Percentiles rank a stretch among this genome's conserved stretches.
phyloP scores from a whole-genome alignment of 2,113 vertebrate genomes.

The Rhabdomys dilectus region DNA sequence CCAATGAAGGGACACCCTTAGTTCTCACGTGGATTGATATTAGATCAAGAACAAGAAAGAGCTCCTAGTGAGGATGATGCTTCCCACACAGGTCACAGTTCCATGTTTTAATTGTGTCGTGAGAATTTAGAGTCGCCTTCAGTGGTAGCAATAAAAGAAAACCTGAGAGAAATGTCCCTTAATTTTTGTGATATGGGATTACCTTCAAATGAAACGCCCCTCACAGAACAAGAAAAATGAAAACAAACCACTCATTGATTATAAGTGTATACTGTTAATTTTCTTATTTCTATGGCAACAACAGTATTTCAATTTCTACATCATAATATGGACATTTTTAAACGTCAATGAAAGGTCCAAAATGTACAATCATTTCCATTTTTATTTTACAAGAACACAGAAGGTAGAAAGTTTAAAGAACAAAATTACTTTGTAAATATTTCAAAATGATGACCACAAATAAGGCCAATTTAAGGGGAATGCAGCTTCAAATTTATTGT shows the following conservation, averaged over 20 bases:
- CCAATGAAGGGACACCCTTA: neutral
- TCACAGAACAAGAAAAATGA: neutral
- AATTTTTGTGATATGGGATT: neutral
- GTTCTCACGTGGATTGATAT: neutral
- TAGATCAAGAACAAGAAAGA: neutral
- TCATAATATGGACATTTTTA: conserved; percentile 13
- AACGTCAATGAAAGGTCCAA: neutral
- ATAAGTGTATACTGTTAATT: conserved; percentile 10
- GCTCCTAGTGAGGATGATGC: neutral
- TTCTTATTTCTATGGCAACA: conserved; percentile 30
- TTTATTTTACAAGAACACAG: conserved; percentile 41
- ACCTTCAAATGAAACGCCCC: neutral
- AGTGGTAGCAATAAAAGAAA: conserved; percentile 35
- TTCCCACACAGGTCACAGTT: neutral
- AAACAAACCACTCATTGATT: conserved; percentile 43
- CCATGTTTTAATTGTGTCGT: neutral
- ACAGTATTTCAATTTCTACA: conserved; percentile 45
- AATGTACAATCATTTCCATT: conserved; percentile 18
- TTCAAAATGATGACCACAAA: conserved; percentile 49
- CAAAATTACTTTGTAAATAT: conserved; percentile 52
- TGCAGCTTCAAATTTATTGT: conserved; percentile 21
- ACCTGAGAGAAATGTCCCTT: conserved; percentile 16
- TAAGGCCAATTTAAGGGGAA: conserved; percentile 23
- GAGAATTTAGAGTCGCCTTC: neutral
- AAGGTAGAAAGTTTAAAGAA: conserved; percentile 11